Base-by-base conservation (phyloP, 2,797 vertebrate species). In the Acrossocheilus fasciatus region DNA sequence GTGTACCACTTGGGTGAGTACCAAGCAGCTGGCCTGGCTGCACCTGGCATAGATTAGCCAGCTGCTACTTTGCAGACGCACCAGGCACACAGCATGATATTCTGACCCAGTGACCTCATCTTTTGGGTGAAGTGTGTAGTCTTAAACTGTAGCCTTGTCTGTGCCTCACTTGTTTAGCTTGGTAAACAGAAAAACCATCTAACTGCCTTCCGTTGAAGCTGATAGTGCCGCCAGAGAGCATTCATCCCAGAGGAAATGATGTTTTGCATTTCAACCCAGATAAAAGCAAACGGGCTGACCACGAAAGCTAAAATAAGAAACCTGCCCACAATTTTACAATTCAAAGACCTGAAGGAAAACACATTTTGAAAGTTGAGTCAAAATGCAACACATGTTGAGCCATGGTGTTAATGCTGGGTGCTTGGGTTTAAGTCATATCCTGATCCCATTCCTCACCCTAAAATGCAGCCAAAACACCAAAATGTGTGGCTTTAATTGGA, bases 41-140 rank as follows among this genome's bases (percentile, higher is more conserved):
- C 30, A 50, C 41, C 70, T 64, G 54, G 41, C 18, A n/a, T 64
- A 57, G 41, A 83, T 83, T 83, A 75, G 41, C 82, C 57, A 75
- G 54, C 57, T 75, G 82, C 30, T 12, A 23, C 30, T 83, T 59
- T 64, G 20, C 10, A 30, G 69, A 74, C 39, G 18, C 69, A 30
- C 17, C 6, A 41, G 15, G 36, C 26, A 73, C 18, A 47, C 4
- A 2, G 43, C 30, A 50, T 36, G 72, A 50, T 36, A 74, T 74
- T 73, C 72, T 83, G 82, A 64, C 43, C 54, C 82, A 2, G 30
- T 50, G 18, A 64, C 26, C 18, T 74, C 17, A 36, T 47, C 54
- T 75, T 47, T 83, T 36, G 43, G 57, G 41, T 64, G 3, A 75
- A 47, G 41, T 23, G n/a, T 47, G 18, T 59, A 34, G 70, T 74